These are phyloP conservation scores for Dione juno DNA, from an alignment of 2,888 invertebrate species.

Conservation along the genomic window DNA sequence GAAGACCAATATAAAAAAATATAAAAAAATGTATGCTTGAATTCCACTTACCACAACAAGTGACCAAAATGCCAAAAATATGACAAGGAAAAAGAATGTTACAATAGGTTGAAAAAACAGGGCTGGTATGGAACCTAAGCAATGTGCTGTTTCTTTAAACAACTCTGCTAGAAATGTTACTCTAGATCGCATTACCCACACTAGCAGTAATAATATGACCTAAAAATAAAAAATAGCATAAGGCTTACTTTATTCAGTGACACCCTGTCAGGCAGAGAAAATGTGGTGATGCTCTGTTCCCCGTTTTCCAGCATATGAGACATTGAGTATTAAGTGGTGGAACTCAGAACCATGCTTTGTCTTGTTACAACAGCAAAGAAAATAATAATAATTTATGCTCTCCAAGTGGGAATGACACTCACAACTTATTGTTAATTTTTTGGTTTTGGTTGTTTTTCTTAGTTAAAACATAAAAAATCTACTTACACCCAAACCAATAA, in stretches of 20 bases:
- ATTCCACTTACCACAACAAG: conserved; percentile 88
- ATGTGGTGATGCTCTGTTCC: too few species aligned
- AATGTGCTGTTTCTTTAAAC: conserved; percentile 95
- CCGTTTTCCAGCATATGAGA: too few species aligned
- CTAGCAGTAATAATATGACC: conserved; percentile 88
- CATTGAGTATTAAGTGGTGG: not conserved
- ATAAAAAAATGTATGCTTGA: not conserved
- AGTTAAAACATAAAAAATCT: too few species aligned
- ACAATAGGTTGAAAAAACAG: conserved; percentile 92
- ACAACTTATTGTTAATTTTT: not conserved
- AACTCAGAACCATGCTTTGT: not conserved
- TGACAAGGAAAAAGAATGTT: conserved; percentile 90
- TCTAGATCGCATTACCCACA: conserved; percentile 90
- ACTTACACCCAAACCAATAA: too few species aligned
- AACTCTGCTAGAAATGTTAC: conserved; percentile 92
- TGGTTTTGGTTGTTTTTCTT: too few species aligned
- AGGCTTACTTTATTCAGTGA: too few species aligned
- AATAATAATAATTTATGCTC: not conserved
- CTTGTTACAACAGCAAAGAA: not conserved
- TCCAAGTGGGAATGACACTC: not conserved
- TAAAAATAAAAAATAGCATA: conserved; percentile 57
- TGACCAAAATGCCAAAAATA: conserved; percentile 94
- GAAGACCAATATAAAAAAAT: not conserved
- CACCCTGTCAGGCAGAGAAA: too few species aligned
- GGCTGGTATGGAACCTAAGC: conserved; percentile 92